Base-by-base conservation (phyloP, 2,888 invertebrate species). In the Pegoplata infirma region DNA sequence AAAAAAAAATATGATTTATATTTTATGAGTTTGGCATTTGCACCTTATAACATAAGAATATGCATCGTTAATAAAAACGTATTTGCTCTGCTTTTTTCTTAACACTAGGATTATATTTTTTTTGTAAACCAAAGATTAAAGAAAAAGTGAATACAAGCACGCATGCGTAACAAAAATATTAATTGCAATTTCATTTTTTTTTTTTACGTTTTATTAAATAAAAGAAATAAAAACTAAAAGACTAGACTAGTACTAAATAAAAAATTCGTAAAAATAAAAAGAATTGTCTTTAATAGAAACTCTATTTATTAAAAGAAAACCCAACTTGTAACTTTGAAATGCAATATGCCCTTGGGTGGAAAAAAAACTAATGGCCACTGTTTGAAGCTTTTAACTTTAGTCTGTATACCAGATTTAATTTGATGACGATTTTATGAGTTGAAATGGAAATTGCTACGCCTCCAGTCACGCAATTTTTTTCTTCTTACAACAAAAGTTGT, bases 381-480 rank as follows among this genome's bases (percentile, higher is more conserved):
- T 74, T 72, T 75, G n/a, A 40, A 40, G 12, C 5, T 40, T 40
- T 40, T 40, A 40, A 40, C 36, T 40, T n/a, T 5, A 40, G 25
- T 51, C 21, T 55, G 75, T 79, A 73, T 68, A 64, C 69, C 25
- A 73, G 64, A 83, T 85, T 84, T 83, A 84, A 85, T 85, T 82
- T 82, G 83, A 82, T 84, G 84, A 84, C 84, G 85, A 85, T 84
- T 85, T 84, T 84, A 83, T 82, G 81, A 81, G 75, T 77, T 64
- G 82, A 82, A 84, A 83, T 84, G 85, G 82, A 84, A 84, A 83
- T 83, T 84, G 83, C 82, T 81, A 85, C 85, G 85, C 85, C 85
- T 83, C 83, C 82, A 84, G 81, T 80, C 84, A 84, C 83, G 85
- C 83, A 84, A 83, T 79, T 78, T 76, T 72, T n/a, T n/a, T n/a